Conservation (phyloP, 2,797 vertebrate species). For the Pangasius larnaudii region DNA sequence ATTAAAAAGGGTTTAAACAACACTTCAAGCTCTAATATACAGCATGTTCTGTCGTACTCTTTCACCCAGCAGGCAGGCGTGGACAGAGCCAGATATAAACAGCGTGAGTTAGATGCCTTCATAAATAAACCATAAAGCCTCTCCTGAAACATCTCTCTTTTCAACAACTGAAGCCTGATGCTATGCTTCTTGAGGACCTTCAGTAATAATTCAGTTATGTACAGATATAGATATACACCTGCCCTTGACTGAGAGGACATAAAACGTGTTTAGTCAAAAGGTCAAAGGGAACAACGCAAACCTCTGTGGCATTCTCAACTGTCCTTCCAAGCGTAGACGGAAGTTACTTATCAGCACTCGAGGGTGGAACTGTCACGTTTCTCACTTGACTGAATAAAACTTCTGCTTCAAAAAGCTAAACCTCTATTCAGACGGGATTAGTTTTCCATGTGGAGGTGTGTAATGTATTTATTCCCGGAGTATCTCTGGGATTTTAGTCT, state of each 20-base stretch:
- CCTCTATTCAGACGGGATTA: background rate
- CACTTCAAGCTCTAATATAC: background rate
- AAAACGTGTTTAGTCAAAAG: background rate
- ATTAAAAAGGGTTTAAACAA: background rate
- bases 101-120: constrained; percentile 20
- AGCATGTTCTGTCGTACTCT: no score
- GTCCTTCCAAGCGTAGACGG: background rate
- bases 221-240: background rate
- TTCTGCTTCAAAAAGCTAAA: background rate
- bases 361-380: background rate
- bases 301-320: background rate
- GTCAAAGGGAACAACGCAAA: background rate
- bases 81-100: constrained; percentile 3
- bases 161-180: background rate
- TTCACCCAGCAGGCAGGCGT: background rate
- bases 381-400: background rate
- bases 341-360: background rate
- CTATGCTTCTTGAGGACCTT: background rate
- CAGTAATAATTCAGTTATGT: background rate
- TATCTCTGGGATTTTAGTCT: background rate
- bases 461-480: background rate
- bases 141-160: constrained; percentile 21
- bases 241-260: background rate
- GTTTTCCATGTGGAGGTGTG: background rate
- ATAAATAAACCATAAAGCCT: constrained; percentile 27